These are phyloP conservation scores for Cerastoderma edule DNA, from an alignment of 2,888 invertebrate genomes.

Conservation along the genomic window DNA sequence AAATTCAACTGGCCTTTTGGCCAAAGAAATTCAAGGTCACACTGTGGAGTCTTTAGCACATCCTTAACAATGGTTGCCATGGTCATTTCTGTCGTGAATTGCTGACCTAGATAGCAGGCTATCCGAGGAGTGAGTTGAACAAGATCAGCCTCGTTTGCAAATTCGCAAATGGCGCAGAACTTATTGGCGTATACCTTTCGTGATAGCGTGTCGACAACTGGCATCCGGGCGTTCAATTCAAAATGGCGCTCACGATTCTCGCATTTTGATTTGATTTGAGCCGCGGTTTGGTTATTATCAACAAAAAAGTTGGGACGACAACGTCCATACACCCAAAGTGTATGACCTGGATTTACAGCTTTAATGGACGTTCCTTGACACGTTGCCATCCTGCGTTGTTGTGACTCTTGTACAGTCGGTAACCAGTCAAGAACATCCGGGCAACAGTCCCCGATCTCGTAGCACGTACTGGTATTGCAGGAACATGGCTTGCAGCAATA, in stretches of 20 bases:
- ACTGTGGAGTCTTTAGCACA: too few species aligned
- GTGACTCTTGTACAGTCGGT: background rate
- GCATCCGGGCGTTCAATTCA: background rate
- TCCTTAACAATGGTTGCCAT: too few species aligned
- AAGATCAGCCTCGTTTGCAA: too few species aligned
- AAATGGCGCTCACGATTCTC: background rate
- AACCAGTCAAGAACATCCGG: slow-evolving; percentile 8
- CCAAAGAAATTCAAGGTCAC: too few species aligned
- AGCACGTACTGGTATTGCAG: background rate
- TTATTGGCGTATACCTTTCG: background rate
- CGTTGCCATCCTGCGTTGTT: background rate
- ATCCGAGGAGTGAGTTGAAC: too few species aligned
- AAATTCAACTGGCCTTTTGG: too few species aligned
- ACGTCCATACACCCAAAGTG: background rate
- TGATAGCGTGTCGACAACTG: background rate
- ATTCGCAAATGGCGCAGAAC: background rate
- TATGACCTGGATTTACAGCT: background rate
- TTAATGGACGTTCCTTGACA: background rate
- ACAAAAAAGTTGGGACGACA: background rate
- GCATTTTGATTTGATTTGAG: background rate
- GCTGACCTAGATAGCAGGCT: too few species aligned
- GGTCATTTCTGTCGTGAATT: too few species aligned
- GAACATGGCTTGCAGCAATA: slow-evolving; percentile 3
- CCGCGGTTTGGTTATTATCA: too few species aligned
- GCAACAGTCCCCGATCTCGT: background rate